A percentile compares a stretch with the other conserved stretches of the same genome.
phyloP scores from a whole-genome alignment of 2,797 vertebrate species.

The Notamacropus eugenii region DNA sequence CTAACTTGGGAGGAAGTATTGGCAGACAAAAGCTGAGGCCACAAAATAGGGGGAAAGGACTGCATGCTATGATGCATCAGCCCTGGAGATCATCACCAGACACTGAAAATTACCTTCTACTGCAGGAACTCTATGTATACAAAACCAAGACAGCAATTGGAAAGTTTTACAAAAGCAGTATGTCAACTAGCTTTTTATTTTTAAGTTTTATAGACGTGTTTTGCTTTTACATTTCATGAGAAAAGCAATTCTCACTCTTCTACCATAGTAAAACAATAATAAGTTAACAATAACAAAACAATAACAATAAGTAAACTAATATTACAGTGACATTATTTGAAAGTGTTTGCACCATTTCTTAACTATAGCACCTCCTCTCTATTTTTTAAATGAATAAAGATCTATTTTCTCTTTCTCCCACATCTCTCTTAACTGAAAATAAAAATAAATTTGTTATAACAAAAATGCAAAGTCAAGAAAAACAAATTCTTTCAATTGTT shows the following conservation, averaged over 20 bases:
- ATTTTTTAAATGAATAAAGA: neutral
- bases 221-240: neutral
- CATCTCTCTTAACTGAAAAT: neutral
- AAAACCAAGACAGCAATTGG: neutral
- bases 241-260: neutral
- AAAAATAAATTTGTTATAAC: neutral
- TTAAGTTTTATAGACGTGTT: neutral
- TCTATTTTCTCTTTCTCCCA: neutral
- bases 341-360: neutral
- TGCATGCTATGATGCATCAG: neutral
- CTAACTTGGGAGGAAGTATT: neutral
- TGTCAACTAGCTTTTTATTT: neutral
- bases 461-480: neutral
- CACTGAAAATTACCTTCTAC: neutral
- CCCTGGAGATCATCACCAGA: neutral
- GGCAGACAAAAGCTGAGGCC: neutral
- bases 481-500: neutral
- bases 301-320: neutral
- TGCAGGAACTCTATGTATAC: neutral
- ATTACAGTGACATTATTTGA: neutral
- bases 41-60: neutral
- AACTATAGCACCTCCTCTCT: neutral
- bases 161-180: neutral
- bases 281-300: neutral
- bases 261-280: neutral